These are phyloP conservation scores for Acrobasis suavella DNA, from an alignment of 2,888 invertebrate species.

Conservation along the genomic window DNA sequence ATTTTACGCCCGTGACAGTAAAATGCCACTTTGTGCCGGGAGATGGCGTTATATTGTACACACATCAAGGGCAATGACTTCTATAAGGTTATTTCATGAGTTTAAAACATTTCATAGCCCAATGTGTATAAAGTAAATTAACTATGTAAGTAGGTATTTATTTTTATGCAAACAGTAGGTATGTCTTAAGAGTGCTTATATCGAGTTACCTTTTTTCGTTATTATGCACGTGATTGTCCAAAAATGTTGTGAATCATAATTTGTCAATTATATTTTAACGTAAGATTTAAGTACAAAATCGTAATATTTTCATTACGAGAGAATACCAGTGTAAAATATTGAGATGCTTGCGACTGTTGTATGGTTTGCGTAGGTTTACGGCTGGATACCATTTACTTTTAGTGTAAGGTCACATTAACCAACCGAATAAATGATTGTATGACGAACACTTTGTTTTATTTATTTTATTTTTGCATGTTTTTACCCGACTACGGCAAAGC, in stretches of 20 bases:
- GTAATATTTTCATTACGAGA: conserved; percentile 49
- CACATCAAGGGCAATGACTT: too few relatives aligned
- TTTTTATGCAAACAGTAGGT: background rate
- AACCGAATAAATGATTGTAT: conserved; percentile 38
- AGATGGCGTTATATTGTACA: too few relatives aligned
- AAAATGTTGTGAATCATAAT: conserved; percentile 3
- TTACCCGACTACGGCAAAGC: too few relatives aligned
- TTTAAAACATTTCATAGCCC: too few relatives aligned
- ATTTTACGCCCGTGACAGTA: too few relatives aligned
- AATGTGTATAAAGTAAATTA: too few relatives aligned
- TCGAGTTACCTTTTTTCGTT: background rate
- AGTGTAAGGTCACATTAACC: conserved; percentile 64
- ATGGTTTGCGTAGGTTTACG: conserved; percentile 47
- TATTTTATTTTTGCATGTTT: too few relatives aligned
- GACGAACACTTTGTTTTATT: conserved; percentile 23
- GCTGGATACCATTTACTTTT: conserved; percentile 75
- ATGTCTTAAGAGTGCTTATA: background rate
- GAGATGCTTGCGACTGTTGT: conserved; percentile 44
- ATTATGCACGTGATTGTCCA: background rate
- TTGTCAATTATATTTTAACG: conserved; percentile 27
- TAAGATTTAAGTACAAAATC: conserved; percentile 63
- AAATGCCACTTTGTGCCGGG: too few relatives aligned
- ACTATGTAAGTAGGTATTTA: background rate
- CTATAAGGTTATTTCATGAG: too few relatives aligned
- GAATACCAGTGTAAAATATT: conserved; percentile 64